Evolutionary conservation across 2,113 vertebrate genomes (phyloP).

Genomic region (Nothocercus julius): DNA sequence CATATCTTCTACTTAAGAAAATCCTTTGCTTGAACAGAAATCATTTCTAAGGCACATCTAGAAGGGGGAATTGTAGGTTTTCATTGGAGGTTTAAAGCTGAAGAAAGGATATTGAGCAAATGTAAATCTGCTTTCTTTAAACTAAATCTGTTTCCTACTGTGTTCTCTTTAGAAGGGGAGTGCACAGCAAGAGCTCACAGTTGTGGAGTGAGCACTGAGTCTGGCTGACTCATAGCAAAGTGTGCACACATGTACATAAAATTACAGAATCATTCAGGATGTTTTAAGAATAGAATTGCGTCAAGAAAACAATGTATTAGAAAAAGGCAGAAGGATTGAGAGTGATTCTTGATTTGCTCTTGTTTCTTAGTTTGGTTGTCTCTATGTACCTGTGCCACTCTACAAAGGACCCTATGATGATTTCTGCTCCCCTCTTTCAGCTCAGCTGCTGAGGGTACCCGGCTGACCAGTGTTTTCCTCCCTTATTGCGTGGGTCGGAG

Average conservation of each 20-base stretch:
- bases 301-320: not conserved
- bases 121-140: not conserved
- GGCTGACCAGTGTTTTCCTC: not conserved
- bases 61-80: not conserved
- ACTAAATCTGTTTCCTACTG: not conserved
- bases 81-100: not conserved
- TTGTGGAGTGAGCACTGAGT: not conserved
- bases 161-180: not conserved
- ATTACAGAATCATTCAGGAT: not conserved
- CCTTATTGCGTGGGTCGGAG: not conserved
- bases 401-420: not conserved
- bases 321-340: not conserved
- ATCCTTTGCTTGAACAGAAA: not conserved
- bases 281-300: not conserved
- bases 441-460: not conserved
- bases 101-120: not conserved
- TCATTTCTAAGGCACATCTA: not conserved
- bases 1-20: not conserved
- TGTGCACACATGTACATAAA: rapidly evolving
- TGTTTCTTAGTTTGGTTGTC: not conserved
- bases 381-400: rapidly evolving
- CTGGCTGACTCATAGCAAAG: not conserved
- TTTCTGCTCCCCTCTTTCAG: not conserved
- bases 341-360: not conserved
- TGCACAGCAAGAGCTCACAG: not conserved